phyloP scores from a whole-genome alignment of 2,113 vertebrate species.

The Bubo blakistoni region DNA sequence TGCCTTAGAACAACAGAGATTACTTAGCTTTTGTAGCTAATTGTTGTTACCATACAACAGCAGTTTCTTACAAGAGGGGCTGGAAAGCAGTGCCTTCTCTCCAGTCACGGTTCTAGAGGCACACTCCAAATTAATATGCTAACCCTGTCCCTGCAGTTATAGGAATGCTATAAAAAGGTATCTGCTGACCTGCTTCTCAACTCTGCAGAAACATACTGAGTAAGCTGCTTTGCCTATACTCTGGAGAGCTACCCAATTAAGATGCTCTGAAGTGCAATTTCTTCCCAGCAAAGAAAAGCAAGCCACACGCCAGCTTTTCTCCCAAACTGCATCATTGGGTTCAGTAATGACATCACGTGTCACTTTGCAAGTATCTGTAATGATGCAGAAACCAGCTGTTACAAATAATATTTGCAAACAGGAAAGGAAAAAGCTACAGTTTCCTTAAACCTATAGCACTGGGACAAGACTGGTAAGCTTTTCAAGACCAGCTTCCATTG shows the following conservation, averaged over 20 bases:
- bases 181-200: conserved; percentile 69
- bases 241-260: conserved; percentile 35
- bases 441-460: neutral
- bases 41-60: conserved; percentile 38
- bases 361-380: conserved; percentile 46
- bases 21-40: conserved; percentile 36
- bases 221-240: conserved; percentile 44
- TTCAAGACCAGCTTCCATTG: neutral
- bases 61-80: conserved; percentile 48
- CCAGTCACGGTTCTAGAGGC: conserved; percentile 53
- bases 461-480: neutral
- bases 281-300: neutral
- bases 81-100: conserved; percentile 45
- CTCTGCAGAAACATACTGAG: conserved; percentile 55
- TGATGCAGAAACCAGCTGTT: neutral
- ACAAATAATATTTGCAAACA: neutral
- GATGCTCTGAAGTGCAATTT: neutral
- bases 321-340: neutral
- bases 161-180: conserved; percentile 71
- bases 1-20: conserved; percentile 15
- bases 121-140: conserved; percentile 63
- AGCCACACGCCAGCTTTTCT: neutral
- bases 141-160: conserved; percentile 51
- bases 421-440: neutral
- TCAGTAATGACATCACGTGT: neutral